A percentile compares a stretch with the other conserved stretches of the same genome.
Evolutionary conservation across 2,797 vertebrate species (phyloP).

Genomic region (Aeoliscus strigatus): DNA sequence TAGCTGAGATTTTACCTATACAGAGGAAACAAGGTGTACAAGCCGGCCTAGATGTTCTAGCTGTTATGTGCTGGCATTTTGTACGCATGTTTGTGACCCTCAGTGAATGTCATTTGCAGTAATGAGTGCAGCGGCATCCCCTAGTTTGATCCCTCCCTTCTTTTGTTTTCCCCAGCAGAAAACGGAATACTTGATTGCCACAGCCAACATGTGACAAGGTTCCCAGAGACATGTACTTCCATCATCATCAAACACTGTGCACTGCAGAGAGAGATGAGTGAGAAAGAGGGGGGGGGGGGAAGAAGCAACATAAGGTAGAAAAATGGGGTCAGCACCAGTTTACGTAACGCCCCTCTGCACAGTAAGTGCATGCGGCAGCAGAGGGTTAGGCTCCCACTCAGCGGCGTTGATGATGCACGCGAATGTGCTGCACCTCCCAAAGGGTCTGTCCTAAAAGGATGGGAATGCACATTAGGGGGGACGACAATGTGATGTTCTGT

Average conservation of each 20-base stretch:
- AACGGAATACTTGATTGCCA: too few relatives aligned
- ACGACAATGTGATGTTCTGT: conserved; percentile 30
- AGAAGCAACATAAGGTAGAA: conserved; percentile 35
- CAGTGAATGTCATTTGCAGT: conserved; percentile 9
- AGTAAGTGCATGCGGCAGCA: conserved; percentile 51
- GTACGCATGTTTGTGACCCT: conserved; percentile 15
- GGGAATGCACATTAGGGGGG: conserved; percentile 32
- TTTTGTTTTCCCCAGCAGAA: conserved; percentile 7
- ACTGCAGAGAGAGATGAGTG: conserved; percentile 42
- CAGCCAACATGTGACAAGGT: too few relatives aligned
- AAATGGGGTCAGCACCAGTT: conserved; percentile 61
- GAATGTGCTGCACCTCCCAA: conserved; percentile 27
- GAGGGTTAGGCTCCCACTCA: conserved; percentile 44
- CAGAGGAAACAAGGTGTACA: conserved; percentile 9
- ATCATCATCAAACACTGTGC: conserved; percentile 33
- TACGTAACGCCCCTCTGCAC: conserved; percentile 49
- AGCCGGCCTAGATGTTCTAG: conserved; percentile 5
- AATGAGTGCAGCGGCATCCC: conserved; percentile 25
- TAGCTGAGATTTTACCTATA: too few relatives aligned
- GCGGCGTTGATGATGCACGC: conserved; percentile 27
- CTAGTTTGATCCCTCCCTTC: conserved; percentile 5
- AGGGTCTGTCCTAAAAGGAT: conserved; percentile 39
- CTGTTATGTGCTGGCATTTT: conserved; percentile 15
- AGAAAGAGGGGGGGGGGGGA: conserved; percentile 34
- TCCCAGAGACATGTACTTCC: conserved; percentile 23